Evolutionary conservation across 2,113 vertebrate genomes (phyloP).

Genomic region (Crotalus viridis): DNA sequence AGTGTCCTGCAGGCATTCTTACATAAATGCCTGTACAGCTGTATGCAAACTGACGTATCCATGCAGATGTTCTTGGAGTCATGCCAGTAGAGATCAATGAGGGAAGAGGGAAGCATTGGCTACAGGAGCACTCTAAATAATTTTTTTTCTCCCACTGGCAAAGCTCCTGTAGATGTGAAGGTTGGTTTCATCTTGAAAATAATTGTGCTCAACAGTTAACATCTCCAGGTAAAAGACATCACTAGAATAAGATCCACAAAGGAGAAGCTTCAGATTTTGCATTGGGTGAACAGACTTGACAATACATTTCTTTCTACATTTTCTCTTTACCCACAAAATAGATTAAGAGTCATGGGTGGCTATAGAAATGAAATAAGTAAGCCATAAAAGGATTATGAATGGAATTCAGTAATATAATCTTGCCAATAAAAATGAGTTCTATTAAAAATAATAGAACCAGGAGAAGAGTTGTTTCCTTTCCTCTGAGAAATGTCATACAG

Average conservation of each 20-base stretch:
- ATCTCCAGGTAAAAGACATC: background rate
- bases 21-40: background rate
- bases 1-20: background rate
- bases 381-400: background rate
- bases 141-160: background rate
- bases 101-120: background rate
- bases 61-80: background rate
- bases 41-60: background rate
- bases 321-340: background rate
- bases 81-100: background rate
- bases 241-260: background rate
- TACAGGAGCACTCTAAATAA: background rate
- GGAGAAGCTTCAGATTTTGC: background rate
- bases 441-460: background rate
- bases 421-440: background rate
- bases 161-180: background rate
- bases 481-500: background rate
- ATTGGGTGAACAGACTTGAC: background rate
- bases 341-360: background rate
- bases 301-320: rapidly evolving
- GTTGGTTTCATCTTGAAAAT: background rate
- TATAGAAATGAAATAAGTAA: background rate
- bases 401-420: background rate
- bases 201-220: background rate
- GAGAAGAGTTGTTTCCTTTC: background rate